Evolutionary conservation across 2,888 invertebrate genomes (phyloP), one percentile per base, ranked within the genome.

Genomic region (Tachina fera): DNA sequence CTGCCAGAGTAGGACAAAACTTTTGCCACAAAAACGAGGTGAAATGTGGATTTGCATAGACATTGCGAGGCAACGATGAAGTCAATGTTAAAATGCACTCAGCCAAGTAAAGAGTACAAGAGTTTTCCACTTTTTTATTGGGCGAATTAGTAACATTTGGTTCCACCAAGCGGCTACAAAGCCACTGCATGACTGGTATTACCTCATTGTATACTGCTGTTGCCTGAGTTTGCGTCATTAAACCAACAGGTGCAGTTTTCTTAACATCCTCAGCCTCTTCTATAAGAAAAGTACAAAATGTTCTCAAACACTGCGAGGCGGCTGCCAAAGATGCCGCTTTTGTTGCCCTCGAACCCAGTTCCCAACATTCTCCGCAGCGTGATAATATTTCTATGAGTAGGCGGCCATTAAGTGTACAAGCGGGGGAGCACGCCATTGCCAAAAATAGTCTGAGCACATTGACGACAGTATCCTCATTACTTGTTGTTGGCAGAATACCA

Each of bases 1-100:
- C 96, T 78, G 98, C 96, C 87, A 98, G 93, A 1, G 97, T 96
- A 0, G 98, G 98, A 89, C 98, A 98, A 90, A 98, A 96, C 89
- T 97, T 96, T 92, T 98, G 97, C 98, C 98, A 97, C 11, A 97
- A 94, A 90, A 97, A 97, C 5, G 97, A 96, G 2, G 97, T 97
- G 90, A 97, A 97, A 92, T 97, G 97, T 1, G 95, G 95, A 93
- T 97, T 97, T 3, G 96, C 95, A 89, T 96, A 96, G 10, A 97
- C 97, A 88, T 96, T 95, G 88, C 96, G 96, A 0, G 97, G 97
- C 71, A 97, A 93, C 71, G 97, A 97, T 11, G 96, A 96, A 89
- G 97, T 96, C 82, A 98, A 93, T 0, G 97, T 97, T 85, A 97
- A 94, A 76, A 98, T 94, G 90, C 98, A 98, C 91, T 98, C 98